Base-by-base conservation (phyloP, 2,888 invertebrate species). In the Parnassius glacialis region DNA sequence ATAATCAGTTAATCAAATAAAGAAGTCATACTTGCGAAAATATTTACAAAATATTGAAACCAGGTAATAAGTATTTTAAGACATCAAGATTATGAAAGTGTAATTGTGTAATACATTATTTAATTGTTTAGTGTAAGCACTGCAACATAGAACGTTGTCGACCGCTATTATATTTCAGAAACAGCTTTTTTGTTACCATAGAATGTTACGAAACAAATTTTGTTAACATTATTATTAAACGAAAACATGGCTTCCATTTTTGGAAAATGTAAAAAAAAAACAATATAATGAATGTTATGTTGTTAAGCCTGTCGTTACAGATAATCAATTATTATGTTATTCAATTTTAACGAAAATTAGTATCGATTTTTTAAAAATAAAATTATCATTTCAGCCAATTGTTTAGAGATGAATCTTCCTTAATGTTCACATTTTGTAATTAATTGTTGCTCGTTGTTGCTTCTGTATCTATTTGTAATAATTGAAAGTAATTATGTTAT, bases 131-230 rank as follows among this genome's bases (percentile, higher is more conserved):
- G 63, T 56, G 56, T 60, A 57, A 65, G 53, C 59, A 47, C 12
- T 61, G 54, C 54, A 55, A 56, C 51, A 62, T 43, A 52, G 9
- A 62, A 60, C 47, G 42, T 50, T 57, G 58, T 65, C 16, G 34
- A 45, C 58, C 62, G 57, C 68, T 64, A 66, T 66, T 71, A 70
- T 74, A 73, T 68, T 65, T 74, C 75, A 79, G 81, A 82, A 80
- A 79, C 79, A 80, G 79, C 56, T 10, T 56, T 61, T 34, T 45
- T 66, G 62, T 66, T 62, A 66, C 56, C 48, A 25, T 44, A 54
- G 48, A 63, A 48, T 58, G 45, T 60, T 47, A 60, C 11, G 13
- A 12, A 61, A 57, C 13, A 50, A n/a, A 12, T 12, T 20, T 20
- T 53, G 59, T 59, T 53, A 59, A 55, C 10, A 55, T 13, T 10